Evolutionary conservation across 2,113 vertebrate species (phyloP).

Genomic region (Haemorhous mexicanus): DNA sequence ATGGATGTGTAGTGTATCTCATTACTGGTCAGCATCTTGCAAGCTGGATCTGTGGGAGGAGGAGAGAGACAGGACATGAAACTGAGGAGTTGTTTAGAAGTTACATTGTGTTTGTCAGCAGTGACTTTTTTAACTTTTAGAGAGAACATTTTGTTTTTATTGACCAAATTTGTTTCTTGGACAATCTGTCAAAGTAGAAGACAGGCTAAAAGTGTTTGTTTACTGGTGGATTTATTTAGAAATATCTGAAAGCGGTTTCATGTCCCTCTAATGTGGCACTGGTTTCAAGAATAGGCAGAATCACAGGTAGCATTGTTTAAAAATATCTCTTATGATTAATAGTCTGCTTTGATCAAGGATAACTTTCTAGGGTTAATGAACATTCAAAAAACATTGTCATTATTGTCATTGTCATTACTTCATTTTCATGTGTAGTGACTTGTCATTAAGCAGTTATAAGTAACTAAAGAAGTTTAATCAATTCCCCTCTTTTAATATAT

Average conservation of each 20-base stretch:
- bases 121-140: not conserved
- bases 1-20: not conserved
- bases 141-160: constrained; percentile 23
- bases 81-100: not conserved
- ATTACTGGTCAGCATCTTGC: constrained; percentile 6
- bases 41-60: not conserved
- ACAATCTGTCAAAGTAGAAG: not conserved
- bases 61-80: not conserved
- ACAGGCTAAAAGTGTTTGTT: not conserved
- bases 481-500: not conserved
- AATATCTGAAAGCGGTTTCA: not conserved
- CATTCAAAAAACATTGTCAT: not conserved
- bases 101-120: not conserved
- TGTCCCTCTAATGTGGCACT: not conserved
- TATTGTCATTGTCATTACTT: not conserved
- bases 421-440: not conserved
- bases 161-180: not conserved
- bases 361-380: not conserved
- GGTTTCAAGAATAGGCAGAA: not conserved
- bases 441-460: not conserved
- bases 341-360: not conserved
- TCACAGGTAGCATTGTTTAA: not conserved
- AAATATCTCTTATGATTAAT: not conserved
- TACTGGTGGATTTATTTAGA: not conserved
- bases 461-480: not conserved